Evolutionary conservation across 1,140 invertebrate species (phyloP).

Genomic region (Halesus radiatus): DNA sequence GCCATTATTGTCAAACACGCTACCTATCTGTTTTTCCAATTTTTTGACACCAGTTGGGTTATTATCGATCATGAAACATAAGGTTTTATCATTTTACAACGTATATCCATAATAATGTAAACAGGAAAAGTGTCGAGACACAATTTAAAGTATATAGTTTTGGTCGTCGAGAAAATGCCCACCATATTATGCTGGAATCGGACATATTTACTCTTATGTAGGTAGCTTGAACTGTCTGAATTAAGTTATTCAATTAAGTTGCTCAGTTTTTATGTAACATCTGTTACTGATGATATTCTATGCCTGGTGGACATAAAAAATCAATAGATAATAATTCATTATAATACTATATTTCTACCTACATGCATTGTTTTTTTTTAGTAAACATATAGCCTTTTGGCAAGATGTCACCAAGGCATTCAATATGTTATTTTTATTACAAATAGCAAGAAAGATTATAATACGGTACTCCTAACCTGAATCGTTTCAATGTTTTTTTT

Average conservation of each 20-base stretch:
- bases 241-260: not conserved
- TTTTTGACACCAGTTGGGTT: not conserved
- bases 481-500: too few relatives aligned
- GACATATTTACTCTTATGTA: not conserved
- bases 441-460: too few relatives aligned
- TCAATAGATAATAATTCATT: too few relatives aligned
- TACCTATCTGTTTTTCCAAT: not conserved
- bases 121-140: not conserved
- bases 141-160: not conserved
- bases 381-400: too few relatives aligned
- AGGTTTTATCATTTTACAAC: not conserved
- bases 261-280: too few relatives aligned
- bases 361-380: too few relatives aligned
- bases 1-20: slow-evolving; percentile 31
- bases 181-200: not conserved
- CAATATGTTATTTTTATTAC: too few relatives aligned
- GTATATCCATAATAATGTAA: not conserved
- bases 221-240: slow-evolving; percentile 1
- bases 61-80: not conserved
- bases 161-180: not conserved
- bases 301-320: too few relatives aligned
- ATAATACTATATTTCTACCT: too few relatives aligned
- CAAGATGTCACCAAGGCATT: too few relatives aligned
- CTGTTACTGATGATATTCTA: too few relatives aligned
- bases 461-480: too few relatives aligned